These are phyloP conservation scores for Andrena bicolor DNA, from an alignment of 2,888 invertebrate species.

Conservation along the genomic window DNA sequence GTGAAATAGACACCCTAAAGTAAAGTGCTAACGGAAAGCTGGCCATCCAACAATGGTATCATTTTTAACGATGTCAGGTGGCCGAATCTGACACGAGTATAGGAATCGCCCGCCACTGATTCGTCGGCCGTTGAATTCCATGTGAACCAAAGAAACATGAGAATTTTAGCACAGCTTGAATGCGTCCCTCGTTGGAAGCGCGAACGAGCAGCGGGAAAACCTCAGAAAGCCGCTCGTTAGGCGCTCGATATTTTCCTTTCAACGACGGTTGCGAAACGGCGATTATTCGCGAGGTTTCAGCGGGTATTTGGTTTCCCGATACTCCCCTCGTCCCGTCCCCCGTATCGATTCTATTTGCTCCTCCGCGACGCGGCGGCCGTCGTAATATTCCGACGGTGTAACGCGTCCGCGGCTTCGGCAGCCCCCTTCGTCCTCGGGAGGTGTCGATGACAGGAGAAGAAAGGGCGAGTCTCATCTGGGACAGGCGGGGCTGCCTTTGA, in stretches of 20 bases:
- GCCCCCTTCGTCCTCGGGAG: neutral
- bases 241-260: conserved; percentile 17
- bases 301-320: conserved; percentile 10
- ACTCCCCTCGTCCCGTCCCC: conserved; percentile 7
- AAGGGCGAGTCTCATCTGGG: neutral
- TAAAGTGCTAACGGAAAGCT: too few relatives aligned
- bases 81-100: too few relatives aligned
- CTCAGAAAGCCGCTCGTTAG: conserved; percentile 5
- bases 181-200: too few relatives aligned
- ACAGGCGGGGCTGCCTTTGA: conserved; percentile 19
- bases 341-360: conserved; percentile 21
- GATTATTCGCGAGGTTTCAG: conserved; percentile 28
- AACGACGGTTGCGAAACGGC: conserved; percentile 12
- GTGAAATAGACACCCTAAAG: too few relatives aligned
- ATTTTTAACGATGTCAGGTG: too few relatives aligned
- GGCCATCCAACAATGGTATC: too few relatives aligned
- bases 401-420: conserved; percentile 24
- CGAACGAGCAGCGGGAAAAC: neutral
- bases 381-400: conserved; percentile 36
- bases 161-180: too few relatives aligned
- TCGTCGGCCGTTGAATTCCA: too few relatives aligned
- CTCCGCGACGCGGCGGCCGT: conserved; percentile 25
- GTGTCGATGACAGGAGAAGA: conserved; percentile 18
- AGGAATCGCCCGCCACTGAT: too few relatives aligned
- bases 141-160: too few relatives aligned